These are phyloP conservation scores for Acanthurus lineatus DNA, from an alignment of 2,797 vertebrate genomes.

Conservation along the genomic window DNA sequence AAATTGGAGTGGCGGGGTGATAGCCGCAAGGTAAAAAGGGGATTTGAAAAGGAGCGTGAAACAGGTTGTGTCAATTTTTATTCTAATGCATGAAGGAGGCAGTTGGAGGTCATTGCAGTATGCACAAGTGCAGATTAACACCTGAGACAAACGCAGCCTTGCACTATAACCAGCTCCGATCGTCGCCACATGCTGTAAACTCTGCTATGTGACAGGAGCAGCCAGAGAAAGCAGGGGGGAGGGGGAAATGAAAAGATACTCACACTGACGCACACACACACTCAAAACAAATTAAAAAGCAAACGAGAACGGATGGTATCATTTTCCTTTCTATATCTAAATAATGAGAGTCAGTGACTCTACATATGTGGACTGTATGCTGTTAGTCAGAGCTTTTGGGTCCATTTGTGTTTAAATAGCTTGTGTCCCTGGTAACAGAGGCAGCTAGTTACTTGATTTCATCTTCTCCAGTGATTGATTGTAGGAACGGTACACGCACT, in stretches of 20 bases:
- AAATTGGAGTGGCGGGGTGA: not conserved
- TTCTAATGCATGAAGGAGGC: conserved; percentile 61
- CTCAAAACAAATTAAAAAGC: conserved; percentile 6
- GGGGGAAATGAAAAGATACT: conserved; percentile 1
- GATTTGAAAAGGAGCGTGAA: conserved; percentile 40
- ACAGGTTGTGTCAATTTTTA: conserved; percentile 58
- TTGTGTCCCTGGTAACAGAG: conserved; percentile 37
- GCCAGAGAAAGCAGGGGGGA: not conserved
- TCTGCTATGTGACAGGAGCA: conserved; percentile 33
- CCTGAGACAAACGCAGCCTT: conserved; percentile 33
- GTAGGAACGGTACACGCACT: conserved; percentile 9
- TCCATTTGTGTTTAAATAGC: conserved; percentile 50
- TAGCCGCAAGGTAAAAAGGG: conserved; percentile 17
- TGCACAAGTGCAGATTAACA: conserved; percentile 28
- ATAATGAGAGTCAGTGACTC: conserved; percentile 1
- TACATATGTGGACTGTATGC: not conserved
- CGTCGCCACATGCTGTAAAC: conserved; percentile 7
- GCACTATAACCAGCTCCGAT: conserved; percentile 39
- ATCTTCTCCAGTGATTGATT: conserved; percentile 30
- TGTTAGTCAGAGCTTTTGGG: conserved; percentile 16
- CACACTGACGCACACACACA: not conserved
- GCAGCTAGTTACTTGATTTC: conserved; percentile 45
- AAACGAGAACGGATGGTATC: not conserved
- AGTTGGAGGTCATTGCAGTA: conserved; percentile 64
- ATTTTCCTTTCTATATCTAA: not conserved